These are phyloP conservation scores for Notothenia coriiceps DNA, from an alignment of 2,113 vertebrate genomes.

Conservation along the genomic window DNA sequence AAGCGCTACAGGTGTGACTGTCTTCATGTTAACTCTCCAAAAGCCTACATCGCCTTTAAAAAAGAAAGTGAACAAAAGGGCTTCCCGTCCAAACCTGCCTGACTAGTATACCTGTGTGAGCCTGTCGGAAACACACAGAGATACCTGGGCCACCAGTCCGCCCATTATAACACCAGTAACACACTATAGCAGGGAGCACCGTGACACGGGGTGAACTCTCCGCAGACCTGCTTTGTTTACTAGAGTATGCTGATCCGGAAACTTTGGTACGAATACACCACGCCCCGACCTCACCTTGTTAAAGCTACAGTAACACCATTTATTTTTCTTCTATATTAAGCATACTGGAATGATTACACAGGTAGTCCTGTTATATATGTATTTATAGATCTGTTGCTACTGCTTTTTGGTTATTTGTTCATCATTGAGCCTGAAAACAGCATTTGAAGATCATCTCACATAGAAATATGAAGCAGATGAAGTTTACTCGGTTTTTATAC, in stretches of 20 bases:
- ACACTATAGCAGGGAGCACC: background rate
- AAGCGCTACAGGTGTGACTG: slow-evolving; percentile 14
- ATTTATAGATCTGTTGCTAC: too few relatives aligned
- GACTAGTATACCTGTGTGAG: slow-evolving; percentile 57
- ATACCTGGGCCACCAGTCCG: background rate
- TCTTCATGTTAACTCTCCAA: slow-evolving; percentile 53
- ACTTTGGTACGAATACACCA: slow-evolving; percentile 50
- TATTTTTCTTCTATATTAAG: too few relatives aligned
- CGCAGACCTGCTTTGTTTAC: slow-evolving; percentile 48
- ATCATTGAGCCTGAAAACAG: too few relatives aligned
- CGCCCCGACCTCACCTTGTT: slow-evolving; percentile 76
- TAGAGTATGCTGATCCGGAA: slow-evolving; percentile 57
- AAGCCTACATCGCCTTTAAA: slow-evolving; percentile 48
- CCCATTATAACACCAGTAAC: slow-evolving; percentile 22
- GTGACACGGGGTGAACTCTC: background rate
- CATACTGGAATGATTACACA: too few relatives aligned
- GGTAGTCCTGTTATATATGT: too few relatives aligned
- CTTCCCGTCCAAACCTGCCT: slow-evolving; percentile 46
- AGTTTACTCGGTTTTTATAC: too few relatives aligned
- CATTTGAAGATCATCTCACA: too few relatives aligned
- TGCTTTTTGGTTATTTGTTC: too few relatives aligned
- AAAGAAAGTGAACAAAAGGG: slow-evolving; percentile 13
- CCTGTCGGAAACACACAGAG: background rate
- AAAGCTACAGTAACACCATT: slow-evolving; percentile 65
- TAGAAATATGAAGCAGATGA: too few relatives aligned